Base-by-base conservation (phyloP, 1,140 invertebrate genomes). In the Ceratoteleas bidentatus region DNA sequence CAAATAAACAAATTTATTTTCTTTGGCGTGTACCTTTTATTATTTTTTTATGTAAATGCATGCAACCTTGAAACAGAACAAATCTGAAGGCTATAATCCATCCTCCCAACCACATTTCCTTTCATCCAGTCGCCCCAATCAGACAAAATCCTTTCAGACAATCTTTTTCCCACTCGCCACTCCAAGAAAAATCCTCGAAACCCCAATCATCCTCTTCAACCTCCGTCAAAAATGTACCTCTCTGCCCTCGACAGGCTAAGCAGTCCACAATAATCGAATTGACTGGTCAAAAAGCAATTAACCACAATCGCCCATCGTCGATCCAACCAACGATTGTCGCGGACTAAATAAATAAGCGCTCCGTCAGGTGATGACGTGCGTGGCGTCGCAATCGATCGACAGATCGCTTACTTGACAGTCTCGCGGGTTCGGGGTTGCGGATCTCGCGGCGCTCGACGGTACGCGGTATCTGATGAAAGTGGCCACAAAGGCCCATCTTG, bases 401-500 rank as follows among this genome's bases (percentile, higher is more conserved):
- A 52, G 62, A 73, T 73, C 68, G 80, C 72, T 79, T 79, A 79
- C 68, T 64, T 64, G 70, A 16, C 38, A 53, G 43, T 54, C 53
- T 33, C 53, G 38, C 60, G 54, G 33, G 32, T 32, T 62, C 50
- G 11, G 58, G 38, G 54, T 56, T 38, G 40, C 58, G 36, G 32
- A 36, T 33, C 10, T 45, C 47, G n/a, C 34, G 13, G 49, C 40
- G 36, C 10, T 40, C 10, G 16, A n/a, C 62, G 80, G 70, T 78
- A 84, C 84, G 11, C 64, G 80, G 66, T 78, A 84, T 85, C 76
- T 75, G 85, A 85, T 85, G 85, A 86, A 87, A 85, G 84, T 81
- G 34, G 43, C 57, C 47, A 50, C 40, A 52, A 65, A 45, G 24
- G 70, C 38, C 49, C 61, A 79, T 85, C 79, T 81, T 69, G 72